Evolutionary conservation across 2,888 invertebrate genomes (phyloP), one percentile per base, ranked within the genome.

Genomic region (Drosophila paranaensis): DNA sequence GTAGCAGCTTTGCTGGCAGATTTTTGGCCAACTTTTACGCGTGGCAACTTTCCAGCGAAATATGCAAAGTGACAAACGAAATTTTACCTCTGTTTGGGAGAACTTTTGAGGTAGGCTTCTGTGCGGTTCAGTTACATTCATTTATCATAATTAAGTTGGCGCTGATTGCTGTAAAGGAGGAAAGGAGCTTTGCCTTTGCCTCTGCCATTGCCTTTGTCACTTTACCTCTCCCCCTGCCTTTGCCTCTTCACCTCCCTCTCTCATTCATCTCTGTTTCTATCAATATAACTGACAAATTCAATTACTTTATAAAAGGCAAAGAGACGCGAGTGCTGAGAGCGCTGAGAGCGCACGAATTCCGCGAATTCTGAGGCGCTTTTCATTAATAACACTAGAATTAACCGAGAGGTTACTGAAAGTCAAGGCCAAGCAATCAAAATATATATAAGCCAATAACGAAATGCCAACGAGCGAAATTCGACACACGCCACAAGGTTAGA

Each of bases 341-440:
- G 27, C 35, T 27, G 25, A 62, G 43, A 62, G 66, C 68, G 66
- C 68, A 64, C 48, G 8, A 87, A 74, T 85, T 87, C 79, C 70
- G 70, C 65, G 82, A 84, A 84, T 65, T 79, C 65, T 53, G 46
- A 46, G 63, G 63, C 61, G 68, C 48, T 35, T 60, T 63, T 75
- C 81, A 87, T 87, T 89, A 89, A 86, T 87, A 88, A 82, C 88
- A 83, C 89, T 89, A 89, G 79, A 84, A 84, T 86, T 81, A 88
- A 75, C 76, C 74, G 77, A 79, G 81, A 88, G 88, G 90, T 88
- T 88, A 88, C 84, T 85, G 72, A 71, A 81, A 90, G 88, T 88
- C 88, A 88, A 90, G 88, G 88, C 82, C 89, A 79, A 50, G 33
- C 78, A 80, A 74, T 80, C 77, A 80, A 77, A 80, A 79, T 72